Percentiles rank a stretch among this genome's conserved stretches.
phyloP scores from a whole-genome alignment of 2,888 invertebrate species.

The Ramazzottius varieornatus region DNA sequence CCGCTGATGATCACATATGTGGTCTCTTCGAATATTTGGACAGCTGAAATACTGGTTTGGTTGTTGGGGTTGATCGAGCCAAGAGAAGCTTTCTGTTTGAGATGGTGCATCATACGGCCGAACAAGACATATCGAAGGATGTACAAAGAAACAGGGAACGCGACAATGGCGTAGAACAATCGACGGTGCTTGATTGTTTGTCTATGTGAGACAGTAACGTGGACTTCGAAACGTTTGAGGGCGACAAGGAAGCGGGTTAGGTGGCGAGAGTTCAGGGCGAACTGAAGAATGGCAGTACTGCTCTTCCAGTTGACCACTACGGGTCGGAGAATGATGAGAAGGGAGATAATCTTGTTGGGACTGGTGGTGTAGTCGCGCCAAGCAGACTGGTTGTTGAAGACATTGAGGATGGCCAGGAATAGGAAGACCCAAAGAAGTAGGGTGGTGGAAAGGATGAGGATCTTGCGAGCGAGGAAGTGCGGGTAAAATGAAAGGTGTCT shows the following conservation, averaged over 20 bases:
- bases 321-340: background rate
- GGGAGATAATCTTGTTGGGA: background rate
- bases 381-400: background rate
- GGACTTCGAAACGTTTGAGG: too few relatives aligned
- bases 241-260: background rate
- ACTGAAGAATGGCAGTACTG: background rate
- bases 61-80: too few relatives aligned
- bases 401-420: background rate
- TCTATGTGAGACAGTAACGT: too few relatives aligned
- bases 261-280: background rate
- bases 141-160: too few relatives aligned
- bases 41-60: too few relatives aligned
- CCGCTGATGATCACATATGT: too few relatives aligned
- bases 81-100: too few relatives aligned
- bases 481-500: background rate
- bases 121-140: too few relatives aligned
- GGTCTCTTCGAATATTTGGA: too few relatives aligned
- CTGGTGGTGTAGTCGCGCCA: background rate
- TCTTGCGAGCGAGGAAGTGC: background rate
- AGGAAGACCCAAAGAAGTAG: background rate
- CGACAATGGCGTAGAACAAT: too few relatives aligned
- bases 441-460: background rate
- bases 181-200: too few relatives aligned
- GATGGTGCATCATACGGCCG: too few relatives aligned
- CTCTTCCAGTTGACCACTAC: background rate